Percentiles rank a stretch among this genome's conserved stretches.
Conservation (phyloP, 1,140 invertebrate genomes). For the Frieseomelitta varia region DNA sequence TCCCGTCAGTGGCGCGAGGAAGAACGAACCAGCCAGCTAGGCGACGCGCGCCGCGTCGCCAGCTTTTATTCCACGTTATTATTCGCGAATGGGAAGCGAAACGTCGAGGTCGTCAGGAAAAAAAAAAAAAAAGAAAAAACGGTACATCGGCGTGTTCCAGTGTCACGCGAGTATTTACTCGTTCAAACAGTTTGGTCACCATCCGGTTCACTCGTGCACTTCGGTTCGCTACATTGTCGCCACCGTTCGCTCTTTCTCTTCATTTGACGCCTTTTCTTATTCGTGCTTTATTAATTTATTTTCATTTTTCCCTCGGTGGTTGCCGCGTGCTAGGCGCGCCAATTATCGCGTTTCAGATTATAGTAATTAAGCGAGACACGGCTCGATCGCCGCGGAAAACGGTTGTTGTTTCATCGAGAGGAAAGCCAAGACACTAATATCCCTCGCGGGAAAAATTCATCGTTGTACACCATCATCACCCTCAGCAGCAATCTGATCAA, state of each 20-base stretch:
- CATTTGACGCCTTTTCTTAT: not conserved
- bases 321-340: not conserved
- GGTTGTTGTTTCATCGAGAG: not conserved
- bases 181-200: conserved; percentile 68
- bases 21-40: not conserved
- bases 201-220: conserved; percentile 67
- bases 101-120: not conserved
- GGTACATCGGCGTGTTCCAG: conserved; percentile 55
- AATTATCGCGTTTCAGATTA: conserved; percentile 18
- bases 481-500: not conserved
- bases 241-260: not conserved
- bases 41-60: not conserved
- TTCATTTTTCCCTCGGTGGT: not conserved
- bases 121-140: conserved; percentile 18
- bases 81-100: conserved; percentile 48
- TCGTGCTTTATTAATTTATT: not conserved
- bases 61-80: conserved; percentile 40
- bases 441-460: not conserved
- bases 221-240: conserved; percentile 24
- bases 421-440: not conserved
- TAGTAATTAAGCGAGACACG: not conserved
- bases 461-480: not conserved
- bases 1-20: conserved; percentile 10
- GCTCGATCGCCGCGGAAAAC: not conserved
- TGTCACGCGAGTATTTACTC: conserved; percentile 59